Base-by-base conservation (phyloP, 2,113 vertebrate genomes). In the Vulpes lagopus region DNA sequence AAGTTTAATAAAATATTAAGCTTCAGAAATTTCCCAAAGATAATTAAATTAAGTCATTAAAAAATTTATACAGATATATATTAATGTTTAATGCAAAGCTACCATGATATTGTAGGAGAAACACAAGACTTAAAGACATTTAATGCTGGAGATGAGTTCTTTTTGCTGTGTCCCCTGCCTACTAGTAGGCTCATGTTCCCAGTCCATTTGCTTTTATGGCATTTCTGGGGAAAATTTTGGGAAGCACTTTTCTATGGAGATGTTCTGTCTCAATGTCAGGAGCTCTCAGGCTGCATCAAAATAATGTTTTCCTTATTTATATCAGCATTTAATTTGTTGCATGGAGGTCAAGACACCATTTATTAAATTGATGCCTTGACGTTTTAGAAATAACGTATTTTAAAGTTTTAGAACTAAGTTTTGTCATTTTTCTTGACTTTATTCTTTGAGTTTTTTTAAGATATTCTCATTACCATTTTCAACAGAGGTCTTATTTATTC, bases 401-500 rank as follows among this genome's bases (percentile, higher is more conserved):
- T 57, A 92, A 78, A 74, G 78, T 53, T 60, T 82, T 88, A 73
- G 38, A 84, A 80, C 11, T 32, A 76, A 90, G 10, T 84, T 88
- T 55, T 30, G 57, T 79, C 32, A 79, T 78, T 96, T 96, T 97
- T 91, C 81, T 96, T 51, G 32, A 90, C 22, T n/a, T 96, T 87
- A 83, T 92, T 89, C 79, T 92, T 97, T 14, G 62, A 69, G 17
- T 93, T 92, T 96, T 71, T 95, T 95, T 82, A 16, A 78, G 17
- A 88, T 94, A 85, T 49, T 69, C 93, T 96, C 95, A 92, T 93
- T 95, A 84, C 78, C 51, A 23, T 95, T 98, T 97, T 91, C 62
- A 97, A 93, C 82, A 98, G 89, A 91, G 87, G 6, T 95, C 76
- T 98, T 79, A 87, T 97, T 96, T 98, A 30, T 97, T 98, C 94